These are phyloP conservation scores for Apotomis capreana DNA, from an alignment of 2,888 invertebrate species.

Conservation along the genomic window DNA sequence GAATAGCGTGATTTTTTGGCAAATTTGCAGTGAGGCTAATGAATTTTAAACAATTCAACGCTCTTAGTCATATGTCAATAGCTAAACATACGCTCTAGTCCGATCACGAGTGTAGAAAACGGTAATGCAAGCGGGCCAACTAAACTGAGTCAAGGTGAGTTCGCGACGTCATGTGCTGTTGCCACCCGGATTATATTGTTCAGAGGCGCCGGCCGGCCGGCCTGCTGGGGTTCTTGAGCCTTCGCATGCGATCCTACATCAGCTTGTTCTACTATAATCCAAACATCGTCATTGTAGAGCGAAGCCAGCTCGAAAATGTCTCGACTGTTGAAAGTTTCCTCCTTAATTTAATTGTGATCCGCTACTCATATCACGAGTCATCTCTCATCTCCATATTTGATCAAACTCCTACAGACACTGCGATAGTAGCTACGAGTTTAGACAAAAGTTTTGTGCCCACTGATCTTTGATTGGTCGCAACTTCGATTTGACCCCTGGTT, in stretches of 20 bases:
- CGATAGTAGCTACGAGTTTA: background rate
- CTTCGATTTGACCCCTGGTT: background rate
- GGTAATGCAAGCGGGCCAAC: constrained; percentile 70
- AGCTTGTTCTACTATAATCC: constrained; percentile 9
- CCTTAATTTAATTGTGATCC: constrained; percentile 2
- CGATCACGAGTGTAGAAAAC: constrained; percentile 62
- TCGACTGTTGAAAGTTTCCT: constrained; percentile 2
- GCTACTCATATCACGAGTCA: background rate
- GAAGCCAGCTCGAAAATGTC: background rate
- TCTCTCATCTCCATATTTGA: constrained; percentile 5
- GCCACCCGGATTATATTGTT: constrained; percentile 69
- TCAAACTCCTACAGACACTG: constrained; percentile 7
- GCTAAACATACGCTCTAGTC: constrained; percentile 51
- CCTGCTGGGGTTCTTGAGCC: constrained; percentile 29
- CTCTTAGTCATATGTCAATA: constrained; percentile 34
- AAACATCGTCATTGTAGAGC: constrained; percentile 6
- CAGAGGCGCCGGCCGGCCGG: constrained; percentile 43
- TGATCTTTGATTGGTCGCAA: background rate
- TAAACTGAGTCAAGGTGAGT: constrained; percentile 81
- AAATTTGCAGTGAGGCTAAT: constrained; percentile 20
- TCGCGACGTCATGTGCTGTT: constrained; percentile 71
- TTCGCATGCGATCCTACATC: constrained; percentile 10
- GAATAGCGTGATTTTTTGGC: constrained; percentile 9
- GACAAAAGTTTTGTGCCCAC: background rate
- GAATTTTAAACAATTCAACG: constrained; percentile 19